Percentiles rank a stretch among this genome's conserved stretches.
phyloP scores from a whole-genome alignment of 2,797 vertebrate genomes.

The Onychomys arenicola region DNA sequence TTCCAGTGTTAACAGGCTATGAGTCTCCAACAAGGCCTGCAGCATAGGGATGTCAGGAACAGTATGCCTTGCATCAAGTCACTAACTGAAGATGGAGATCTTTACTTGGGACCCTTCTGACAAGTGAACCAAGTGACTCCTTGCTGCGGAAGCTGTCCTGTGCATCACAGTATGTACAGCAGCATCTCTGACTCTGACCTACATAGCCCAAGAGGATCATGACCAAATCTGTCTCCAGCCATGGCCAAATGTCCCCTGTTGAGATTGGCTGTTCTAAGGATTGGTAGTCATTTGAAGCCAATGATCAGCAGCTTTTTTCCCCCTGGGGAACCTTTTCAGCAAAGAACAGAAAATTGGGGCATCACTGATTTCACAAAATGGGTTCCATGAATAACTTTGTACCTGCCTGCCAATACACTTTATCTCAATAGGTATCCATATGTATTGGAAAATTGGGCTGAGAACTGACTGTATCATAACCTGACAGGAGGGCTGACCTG shows the following conservation, averaged over 20 bases:
- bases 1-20: neutral
- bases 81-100: neutral
- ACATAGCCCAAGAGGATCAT: neutral
- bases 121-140: neutral
- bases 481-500: neutral
- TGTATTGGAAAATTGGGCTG: neutral
- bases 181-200: neutral
- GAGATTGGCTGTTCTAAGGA: neutral
- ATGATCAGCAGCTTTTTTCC: neutral
- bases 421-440: neutral
- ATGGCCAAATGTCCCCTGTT: neutral
- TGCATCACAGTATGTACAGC: neutral
- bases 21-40: neutral
- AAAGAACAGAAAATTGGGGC: slow-evolving; percentile 30
- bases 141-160: neutral
- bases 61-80: neutral
- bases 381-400: neutral
- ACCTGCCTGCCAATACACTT: neutral
- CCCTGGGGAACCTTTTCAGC: neutral
- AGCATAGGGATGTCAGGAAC: neutral
- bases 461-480: neutral
- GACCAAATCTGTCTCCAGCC: neutral
- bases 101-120: neutral
- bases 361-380: neutral
- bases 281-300: neutral